Evolutionary conservation across 2,888 invertebrate genomes (phyloP).

Genomic region (Drosophila hamatofila): DNA sequence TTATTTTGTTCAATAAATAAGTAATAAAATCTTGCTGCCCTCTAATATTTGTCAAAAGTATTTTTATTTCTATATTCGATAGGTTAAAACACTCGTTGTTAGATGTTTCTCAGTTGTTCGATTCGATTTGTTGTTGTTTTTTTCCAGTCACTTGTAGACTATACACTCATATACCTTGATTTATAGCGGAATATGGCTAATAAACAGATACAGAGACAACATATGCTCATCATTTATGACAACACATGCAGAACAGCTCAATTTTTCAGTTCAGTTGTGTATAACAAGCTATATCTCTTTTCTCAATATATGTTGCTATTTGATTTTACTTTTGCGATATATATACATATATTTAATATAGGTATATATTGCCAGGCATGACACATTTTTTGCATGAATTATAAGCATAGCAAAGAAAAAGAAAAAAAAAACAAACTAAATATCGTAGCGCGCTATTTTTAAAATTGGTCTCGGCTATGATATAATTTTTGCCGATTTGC

Average conservation of each 20-base stretch:
- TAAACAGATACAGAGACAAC: conserved; percentile 15
- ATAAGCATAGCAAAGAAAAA: conserved; percentile 38
- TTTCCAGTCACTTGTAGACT: conserved; percentile 43
- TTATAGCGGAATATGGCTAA: conserved; percentile 34
- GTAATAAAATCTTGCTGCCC: neutral
- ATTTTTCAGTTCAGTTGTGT: conserved; percentile 19
- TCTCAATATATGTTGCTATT: conserved; percentile 23
- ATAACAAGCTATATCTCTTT: conserved; percentile 16
- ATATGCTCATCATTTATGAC: conserved; percentile 44
- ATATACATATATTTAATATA: conserved; percentile 30
- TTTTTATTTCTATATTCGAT: neutral
- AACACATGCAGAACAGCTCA: conserved; percentile 41
- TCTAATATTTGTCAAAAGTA: neutral
- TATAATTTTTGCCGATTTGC: conserved; percentile 76
- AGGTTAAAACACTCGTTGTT: neutral
- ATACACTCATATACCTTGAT: conserved; percentile 33
- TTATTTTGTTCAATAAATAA: neutral
- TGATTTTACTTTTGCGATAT: conserved; percentile 43
- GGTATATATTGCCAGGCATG: conserved; percentile 59
- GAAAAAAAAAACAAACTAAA: conserved; percentile 33
- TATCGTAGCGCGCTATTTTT: conserved; percentile 71
- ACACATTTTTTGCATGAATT: conserved; percentile 68
- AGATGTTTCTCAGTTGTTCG: neutral
- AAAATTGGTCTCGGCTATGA: conserved; percentile 71
- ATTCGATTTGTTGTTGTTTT: conserved; percentile 22